Conservation (phyloP, 2,797 vertebrate genomes). For the Ceyx erithaca region DNA sequence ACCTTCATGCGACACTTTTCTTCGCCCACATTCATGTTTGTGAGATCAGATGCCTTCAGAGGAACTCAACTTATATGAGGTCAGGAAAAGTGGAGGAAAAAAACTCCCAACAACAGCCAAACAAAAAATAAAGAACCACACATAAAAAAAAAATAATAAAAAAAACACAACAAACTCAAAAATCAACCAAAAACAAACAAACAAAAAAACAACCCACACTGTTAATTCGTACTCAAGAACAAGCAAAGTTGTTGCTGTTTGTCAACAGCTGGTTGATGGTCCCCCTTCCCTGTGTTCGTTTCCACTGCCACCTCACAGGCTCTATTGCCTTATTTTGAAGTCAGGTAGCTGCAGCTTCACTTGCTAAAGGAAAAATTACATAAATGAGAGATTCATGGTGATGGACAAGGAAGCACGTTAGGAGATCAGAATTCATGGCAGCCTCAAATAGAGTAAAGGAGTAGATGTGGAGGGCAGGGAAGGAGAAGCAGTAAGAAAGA, state of each 20-base stretch:
- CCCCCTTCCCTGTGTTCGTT: not conserved
- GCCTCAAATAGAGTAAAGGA: not conserved
- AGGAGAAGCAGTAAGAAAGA: not conserved
- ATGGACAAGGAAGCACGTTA: not conserved
- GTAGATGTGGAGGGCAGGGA: not conserved
- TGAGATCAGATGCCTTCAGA: not conserved
- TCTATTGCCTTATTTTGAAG: not conserved
- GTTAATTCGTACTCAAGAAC: not conserved
- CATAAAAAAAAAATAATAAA: too few relatives aligned
- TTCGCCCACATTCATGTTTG: not conserved
- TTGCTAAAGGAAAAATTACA: not conserved
- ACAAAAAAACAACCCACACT: fast-evolving
- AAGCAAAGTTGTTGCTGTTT: not conserved
- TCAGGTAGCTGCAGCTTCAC: not conserved
- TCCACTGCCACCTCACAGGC: not conserved
- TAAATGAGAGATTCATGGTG: not conserved
- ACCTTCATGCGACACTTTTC: not conserved
- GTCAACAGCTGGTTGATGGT: not conserved
- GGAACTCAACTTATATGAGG: not conserved
- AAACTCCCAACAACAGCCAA: not conserved
- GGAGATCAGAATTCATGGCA: not conserved
- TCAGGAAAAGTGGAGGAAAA: not conserved
- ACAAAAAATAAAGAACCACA: too few relatives aligned
- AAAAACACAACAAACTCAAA: not conserved
- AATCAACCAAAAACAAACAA: too few relatives aligned